phyloP scores from a whole-genome alignment of 2,113 vertebrate species.

The Periophthalmus modestus region DNA sequence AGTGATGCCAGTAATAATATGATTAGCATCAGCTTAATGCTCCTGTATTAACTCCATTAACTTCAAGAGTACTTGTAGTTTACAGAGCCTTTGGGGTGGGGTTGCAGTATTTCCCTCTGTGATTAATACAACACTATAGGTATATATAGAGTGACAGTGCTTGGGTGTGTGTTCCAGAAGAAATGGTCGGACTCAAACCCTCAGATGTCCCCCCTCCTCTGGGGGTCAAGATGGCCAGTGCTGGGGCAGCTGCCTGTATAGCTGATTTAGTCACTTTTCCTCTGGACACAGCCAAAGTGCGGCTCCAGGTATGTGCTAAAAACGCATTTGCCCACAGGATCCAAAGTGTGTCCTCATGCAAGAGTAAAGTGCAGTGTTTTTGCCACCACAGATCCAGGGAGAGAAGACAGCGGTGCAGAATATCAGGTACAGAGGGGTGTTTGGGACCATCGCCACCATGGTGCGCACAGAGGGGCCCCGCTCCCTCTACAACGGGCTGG shows the following conservation, averaged over 20 bases:
- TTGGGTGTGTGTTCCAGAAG: slow-evolving; percentile 16
- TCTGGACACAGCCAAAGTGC: slow-evolving; percentile 84
- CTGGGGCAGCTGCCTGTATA: slow-evolving; percentile 81
- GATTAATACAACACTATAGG: neutral
- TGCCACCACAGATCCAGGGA: slow-evolving; percentile 80
- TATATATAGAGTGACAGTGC: neutral
- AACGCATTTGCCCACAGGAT: neutral
- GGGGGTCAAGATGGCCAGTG: slow-evolving; percentile 83
- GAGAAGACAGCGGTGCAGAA: slow-evolving; percentile 62
- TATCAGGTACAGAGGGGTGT: slow-evolving; percentile 82
- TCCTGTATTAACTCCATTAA: too few relatives aligned
- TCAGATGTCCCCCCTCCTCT: slow-evolving; percentile 79
- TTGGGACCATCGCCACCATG: slow-evolving; percentile 85
- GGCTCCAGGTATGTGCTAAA: slow-evolving; percentile 74
- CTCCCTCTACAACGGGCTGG: slow-evolving; percentile 84
- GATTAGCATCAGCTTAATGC: too few relatives aligned
- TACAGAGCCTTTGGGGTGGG: too few relatives aligned
- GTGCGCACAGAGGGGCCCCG: slow-evolving; percentile 79
- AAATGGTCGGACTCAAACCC: slow-evolving; percentile 80
- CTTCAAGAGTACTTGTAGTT: too few relatives aligned
- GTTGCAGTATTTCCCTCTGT: too few relatives aligned
- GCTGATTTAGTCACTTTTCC: slow-evolving; percentile 86
- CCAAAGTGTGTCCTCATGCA: neutral
- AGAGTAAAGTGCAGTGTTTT: neutral
- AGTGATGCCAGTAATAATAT: neutral